These are phyloP conservation scores for Melanotaenia trifasciata DNA, from an alignment of 2,797 vertebrate species.

Conservation along the genomic window DNA sequence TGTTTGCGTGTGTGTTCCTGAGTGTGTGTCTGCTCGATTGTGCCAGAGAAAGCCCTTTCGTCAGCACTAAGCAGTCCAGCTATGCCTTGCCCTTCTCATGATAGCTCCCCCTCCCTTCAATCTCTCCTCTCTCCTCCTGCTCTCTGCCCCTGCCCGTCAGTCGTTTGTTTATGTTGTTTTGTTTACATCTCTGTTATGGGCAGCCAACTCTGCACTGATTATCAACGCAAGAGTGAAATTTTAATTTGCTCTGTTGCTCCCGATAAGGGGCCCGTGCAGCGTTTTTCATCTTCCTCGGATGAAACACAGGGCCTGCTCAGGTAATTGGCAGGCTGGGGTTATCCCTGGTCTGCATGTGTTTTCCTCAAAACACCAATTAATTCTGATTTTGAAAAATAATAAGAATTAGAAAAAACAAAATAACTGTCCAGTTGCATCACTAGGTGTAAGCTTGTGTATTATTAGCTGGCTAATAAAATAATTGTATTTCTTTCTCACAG, in stretches of 20 bases:
- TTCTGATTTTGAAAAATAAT: constrained; percentile 66
- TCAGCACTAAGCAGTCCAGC: constrained; percentile 64
- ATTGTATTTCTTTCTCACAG: constrained; percentile 43
- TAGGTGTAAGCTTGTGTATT: constrained; percentile 49
- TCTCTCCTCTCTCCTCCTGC: background rate
- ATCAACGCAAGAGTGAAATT: constrained; percentile 81
- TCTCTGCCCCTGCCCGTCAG: constrained; percentile 26
- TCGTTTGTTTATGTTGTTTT: constrained; percentile 74
- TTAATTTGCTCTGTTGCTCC: constrained; percentile 84
- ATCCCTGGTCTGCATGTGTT: constrained; percentile 74
- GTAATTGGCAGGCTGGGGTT: constrained; percentile 83
- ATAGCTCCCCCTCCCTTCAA: background rate
- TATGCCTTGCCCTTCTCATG: constrained; percentile 22
- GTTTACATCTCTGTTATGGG: constrained; percentile 79
- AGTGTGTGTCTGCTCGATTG: constrained; percentile 11
- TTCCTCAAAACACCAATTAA: constrained; percentile 78
- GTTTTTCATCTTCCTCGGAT: constrained; percentile 81
- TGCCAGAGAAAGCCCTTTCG: constrained; percentile 31
- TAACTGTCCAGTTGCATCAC: constrained; percentile 58
- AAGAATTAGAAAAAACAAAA: constrained; percentile 15
- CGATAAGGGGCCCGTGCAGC: constrained; percentile 74
- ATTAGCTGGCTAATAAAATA: constrained; percentile 70
- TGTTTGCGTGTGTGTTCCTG: constrained; percentile 28
- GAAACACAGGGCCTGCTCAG: constrained; percentile 72
- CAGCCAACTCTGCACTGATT: constrained; percentile 75